Conservation (phyloP, 2,113 vertebrate genomes). For the Periophthalmus modestus region DNA sequence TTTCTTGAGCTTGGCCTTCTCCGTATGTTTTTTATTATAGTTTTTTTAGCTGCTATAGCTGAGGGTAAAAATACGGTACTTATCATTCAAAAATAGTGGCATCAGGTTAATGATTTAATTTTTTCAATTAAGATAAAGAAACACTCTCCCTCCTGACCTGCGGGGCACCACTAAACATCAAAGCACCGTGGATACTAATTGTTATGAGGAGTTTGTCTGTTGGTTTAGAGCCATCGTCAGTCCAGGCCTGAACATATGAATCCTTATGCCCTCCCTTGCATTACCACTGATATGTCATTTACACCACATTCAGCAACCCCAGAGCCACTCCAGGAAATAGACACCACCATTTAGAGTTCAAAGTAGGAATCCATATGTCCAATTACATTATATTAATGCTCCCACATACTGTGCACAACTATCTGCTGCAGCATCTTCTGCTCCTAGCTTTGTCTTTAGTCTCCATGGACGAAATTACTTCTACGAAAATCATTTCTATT, state of each 20-base stretch:
- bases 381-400: constrained; percentile 41
- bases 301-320: constrained; percentile 41
- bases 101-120: constrained; percentile 81
- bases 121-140: constrained; percentile 82
- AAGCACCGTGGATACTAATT: constrained; percentile 64
- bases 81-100: constrained; percentile 65
- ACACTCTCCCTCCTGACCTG: constrained; percentile 71
- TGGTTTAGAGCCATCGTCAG: constrained; percentile 30
- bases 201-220: constrained; percentile 66
- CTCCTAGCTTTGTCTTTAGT: constrained; percentile 56
- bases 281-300: constrained; percentile 56
- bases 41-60: constrained; percentile 16
- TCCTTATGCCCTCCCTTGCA: constrained; percentile 23
- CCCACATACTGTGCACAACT: not conserved
- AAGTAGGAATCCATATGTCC: constrained; percentile 50
- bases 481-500: constrained; percentile 55
- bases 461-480: constrained; percentile 63
- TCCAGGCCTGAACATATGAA: constrained; percentile 31
- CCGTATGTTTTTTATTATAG: constrained; percentile 14
- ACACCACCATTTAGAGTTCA: constrained; percentile 39
- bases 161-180: constrained; percentile 73
- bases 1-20: constrained; percentile 39
- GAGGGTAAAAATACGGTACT: constrained; percentile 46
- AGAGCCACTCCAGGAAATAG: constrained; percentile 6
- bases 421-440: constrained; percentile 38